Base-by-base conservation (phyloP, 2,888 invertebrate genomes). In the Ophion ellenae region DNA sequence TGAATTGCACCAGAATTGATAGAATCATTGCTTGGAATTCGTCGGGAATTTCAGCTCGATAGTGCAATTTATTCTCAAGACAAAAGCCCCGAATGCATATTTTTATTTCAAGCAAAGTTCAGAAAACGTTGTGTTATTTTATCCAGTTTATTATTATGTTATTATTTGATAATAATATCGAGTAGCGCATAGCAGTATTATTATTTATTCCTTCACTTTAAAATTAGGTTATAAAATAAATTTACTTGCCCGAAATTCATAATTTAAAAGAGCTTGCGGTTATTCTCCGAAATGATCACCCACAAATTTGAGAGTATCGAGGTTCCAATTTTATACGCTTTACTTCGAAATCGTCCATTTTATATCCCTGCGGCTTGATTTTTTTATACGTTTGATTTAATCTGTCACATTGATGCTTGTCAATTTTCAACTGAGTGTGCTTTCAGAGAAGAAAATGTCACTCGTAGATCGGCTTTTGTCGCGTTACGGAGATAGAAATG, bases 371-470 rank as follows among this genome's bases (percentile, higher is more conserved):
- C 5, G 3, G 28, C 5, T 3, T 59, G 4, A 36, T 20, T 36
- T 20, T 20, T 59, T 73, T 73, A 24, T 11, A 59, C 36, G 57
- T 57, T 14, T 36, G 5, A 57, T 57, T 2, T n/a, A n/a, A 36
- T 20, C 57, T 32, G 57, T 73, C 57, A 73, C n/a, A 32, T 59
- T 36, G 5, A 73, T 20, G 71, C 71, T 59, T 73, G 57, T 59
- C 73, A 73, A 73, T 73, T 73, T 73, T 57, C 17, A 10, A 59
- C 36, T 11, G 11, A 1, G 17, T 10, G 67, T 9, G 36, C 6
- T 17, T n/a, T 73, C 2, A 10, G 36, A 11, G n/a, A 36, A 24
- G n/a, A 11, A 59, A 59, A 36, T n/a, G 11, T 59, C 32, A n/a
- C 32, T 2, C 17, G 57, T 53, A 32, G 36, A 73, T 73, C 36